Conservation (phyloP, 2,888 invertebrate species). For the Chrysotoxum bicinctum region DNA sequence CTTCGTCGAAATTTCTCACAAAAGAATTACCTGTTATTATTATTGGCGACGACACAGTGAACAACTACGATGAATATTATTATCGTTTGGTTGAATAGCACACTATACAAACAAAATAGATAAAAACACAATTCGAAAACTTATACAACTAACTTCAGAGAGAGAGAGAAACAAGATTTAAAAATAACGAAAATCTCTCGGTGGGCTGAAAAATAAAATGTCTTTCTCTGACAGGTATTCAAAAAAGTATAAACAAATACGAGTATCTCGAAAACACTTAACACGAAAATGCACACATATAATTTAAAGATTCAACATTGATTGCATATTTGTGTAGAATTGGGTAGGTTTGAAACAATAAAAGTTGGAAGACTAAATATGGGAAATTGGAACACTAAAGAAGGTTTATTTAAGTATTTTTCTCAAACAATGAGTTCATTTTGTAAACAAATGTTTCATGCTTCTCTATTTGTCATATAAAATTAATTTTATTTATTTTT, state of each 20-base stretch:
- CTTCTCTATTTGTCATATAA: background rate
- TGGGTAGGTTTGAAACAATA: background rate
- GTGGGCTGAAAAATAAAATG: constrained; percentile 30
- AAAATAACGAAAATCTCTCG: background rate
- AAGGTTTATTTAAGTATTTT: background rate
- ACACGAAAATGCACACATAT: constrained; percentile 21
- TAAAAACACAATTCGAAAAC: constrained; percentile 23
- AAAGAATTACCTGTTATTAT: constrained; percentile 60
- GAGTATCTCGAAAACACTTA: constrained; percentile 19
- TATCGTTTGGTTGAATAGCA: constrained; percentile 61
- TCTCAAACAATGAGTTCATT: background rate
- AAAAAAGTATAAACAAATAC: constrained; percentile 22
- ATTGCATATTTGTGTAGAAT: constrained; percentile 27
- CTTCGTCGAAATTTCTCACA: constrained; percentile 22
- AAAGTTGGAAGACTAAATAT: background rate
- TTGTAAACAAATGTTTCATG: background rate
- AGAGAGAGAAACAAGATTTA: background rate
- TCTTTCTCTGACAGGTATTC: constrained; percentile 42
- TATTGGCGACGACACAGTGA: constrained; percentile 64
- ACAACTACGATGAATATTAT: constrained; percentile 60
- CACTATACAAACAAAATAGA: background rate
- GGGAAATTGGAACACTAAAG: constrained; percentile 48
- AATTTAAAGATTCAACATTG: constrained; percentile 30
- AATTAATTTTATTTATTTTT: background rate
- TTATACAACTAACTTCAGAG: background rate